phyloP scores from a whole-genome alignment of 2,113 vertebrate genomes.

The Zapus hudsonius region DNA sequence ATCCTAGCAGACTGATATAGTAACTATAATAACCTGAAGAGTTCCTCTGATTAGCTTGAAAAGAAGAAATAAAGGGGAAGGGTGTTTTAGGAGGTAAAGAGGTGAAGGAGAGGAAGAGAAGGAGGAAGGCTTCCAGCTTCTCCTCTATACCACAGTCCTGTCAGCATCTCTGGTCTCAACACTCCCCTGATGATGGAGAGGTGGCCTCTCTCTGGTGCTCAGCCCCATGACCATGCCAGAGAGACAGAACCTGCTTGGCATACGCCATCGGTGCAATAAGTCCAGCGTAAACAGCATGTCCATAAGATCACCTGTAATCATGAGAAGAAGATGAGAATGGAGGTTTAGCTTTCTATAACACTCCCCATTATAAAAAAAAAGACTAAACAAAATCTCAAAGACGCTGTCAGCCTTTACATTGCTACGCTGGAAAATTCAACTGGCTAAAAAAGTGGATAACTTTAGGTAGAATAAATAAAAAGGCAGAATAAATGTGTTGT shows the following conservation, averaged over 20 bases:
- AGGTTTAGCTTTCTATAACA: not conserved
- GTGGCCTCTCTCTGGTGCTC: not conserved
- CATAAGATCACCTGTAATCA: not conserved
- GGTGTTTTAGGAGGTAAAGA: too few species aligned
- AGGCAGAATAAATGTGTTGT: constrained; percentile 5
- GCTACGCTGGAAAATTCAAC: constrained; percentile 55
- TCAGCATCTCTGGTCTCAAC: not conserved
- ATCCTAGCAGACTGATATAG: fast-evolving
- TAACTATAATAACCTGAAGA: not conserved
- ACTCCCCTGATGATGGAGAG: not conserved
- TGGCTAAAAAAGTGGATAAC: constrained; percentile 37
- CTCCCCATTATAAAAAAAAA: not conserved
- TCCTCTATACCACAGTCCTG: not conserved
- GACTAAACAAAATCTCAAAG: constrained; percentile 8
- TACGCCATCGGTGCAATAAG: not conserved
- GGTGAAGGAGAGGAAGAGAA: not conserved
- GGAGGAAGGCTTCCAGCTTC: not conserved
- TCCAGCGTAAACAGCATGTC: not conserved
- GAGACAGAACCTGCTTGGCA: fast-evolving
- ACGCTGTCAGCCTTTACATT: not conserved
- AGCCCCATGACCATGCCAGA: fast-evolving
- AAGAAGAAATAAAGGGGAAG: not conserved
- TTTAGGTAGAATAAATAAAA: constrained; percentile 37
- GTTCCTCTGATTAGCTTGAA: not conserved
- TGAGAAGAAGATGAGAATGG: not conserved